phyloP scores from a whole-genome alignment of 2,113 vertebrate species.

The Lamprotornis superbus region DNA sequence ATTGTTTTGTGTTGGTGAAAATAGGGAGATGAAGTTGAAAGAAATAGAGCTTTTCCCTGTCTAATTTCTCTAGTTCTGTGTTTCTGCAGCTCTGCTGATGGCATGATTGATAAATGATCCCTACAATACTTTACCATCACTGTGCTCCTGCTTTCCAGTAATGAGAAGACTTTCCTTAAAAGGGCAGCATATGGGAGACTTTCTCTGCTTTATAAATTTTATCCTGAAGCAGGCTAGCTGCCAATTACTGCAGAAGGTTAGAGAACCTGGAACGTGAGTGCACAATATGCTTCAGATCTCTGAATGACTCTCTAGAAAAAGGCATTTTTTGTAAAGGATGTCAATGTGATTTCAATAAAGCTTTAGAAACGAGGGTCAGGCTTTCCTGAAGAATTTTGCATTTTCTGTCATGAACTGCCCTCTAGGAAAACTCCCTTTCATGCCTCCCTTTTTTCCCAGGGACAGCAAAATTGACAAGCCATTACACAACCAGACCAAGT shows the following conservation, averaged over 20 bases:
- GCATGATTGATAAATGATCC: constrained; percentile 30
- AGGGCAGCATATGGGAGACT: constrained; percentile 52
- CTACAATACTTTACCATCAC: not conserved
- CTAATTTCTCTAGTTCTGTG: not conserved
- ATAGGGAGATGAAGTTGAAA: not conserved
- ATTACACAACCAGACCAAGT: not conserved
- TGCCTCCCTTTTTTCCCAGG: not conserved
- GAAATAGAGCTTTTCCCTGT: not conserved
- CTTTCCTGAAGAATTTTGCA: not conserved
- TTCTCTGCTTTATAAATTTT: constrained; percentile 57
- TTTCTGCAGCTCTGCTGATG: not conserved
- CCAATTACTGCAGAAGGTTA: constrained; percentile 46
- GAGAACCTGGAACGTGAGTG: constrained; percentile 19
- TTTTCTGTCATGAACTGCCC: not conserved
- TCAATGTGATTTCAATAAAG: constrained; percentile 26
- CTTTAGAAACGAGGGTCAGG: not conserved
- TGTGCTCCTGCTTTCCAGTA: constrained; percentile 48
- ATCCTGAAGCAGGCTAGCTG: constrained; percentile 33
- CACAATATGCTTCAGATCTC: constrained; percentile 16
- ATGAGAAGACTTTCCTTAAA: constrained; percentile 54
- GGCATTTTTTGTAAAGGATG: not conserved
- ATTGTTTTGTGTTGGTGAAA: not conserved
- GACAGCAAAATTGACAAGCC: not conserved
- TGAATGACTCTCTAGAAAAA: constrained; percentile 18
- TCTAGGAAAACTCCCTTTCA: not conserved